A percentile compares a stretch with the other conserved stretches of the same genome.
Evolutionary conservation across 1,140 invertebrate genomes (phyloP).

Genomic region (Procambarus clarkii): DNA sequence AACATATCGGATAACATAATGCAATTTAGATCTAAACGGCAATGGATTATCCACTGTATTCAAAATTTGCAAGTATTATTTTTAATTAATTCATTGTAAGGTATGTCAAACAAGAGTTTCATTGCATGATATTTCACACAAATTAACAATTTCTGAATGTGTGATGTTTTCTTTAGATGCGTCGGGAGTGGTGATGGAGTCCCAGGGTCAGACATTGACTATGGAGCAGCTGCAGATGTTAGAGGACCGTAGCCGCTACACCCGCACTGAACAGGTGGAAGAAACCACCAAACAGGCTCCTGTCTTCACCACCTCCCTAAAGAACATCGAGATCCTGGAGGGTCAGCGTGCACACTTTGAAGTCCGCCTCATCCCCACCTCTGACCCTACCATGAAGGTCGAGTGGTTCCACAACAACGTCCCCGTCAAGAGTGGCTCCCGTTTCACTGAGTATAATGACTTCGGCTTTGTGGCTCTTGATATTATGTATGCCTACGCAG

Average conservation of each 20-base stretch:
- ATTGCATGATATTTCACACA: not conserved
- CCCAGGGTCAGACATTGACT: constrained; percentile 87
- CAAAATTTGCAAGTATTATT: too few relatives aligned
- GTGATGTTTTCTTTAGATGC: constrained; percentile 51
- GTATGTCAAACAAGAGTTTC: not conserved
- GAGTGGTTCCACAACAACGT: constrained; percentile 98
- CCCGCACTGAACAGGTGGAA: constrained; percentile 84
- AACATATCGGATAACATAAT: not conserved
- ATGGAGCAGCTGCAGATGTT: constrained; percentile 91
- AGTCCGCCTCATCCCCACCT: constrained; percentile 95
- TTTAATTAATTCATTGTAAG: not conserved
- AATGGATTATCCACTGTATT: too few relatives aligned
- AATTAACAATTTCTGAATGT: not conserved
- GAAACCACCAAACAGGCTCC: constrained; percentile 91
- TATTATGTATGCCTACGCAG: constrained; percentile 92
- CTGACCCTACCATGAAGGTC: constrained; percentile 96
- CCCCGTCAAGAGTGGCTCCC: constrained; percentile 84
- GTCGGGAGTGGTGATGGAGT: constrained; percentile 83
- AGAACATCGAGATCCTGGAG: constrained; percentile 94
- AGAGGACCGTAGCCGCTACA: constrained; percentile 87
- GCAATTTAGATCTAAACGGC: too few relatives aligned
- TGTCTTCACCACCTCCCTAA: constrained; percentile 92
- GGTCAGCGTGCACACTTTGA: constrained; percentile 97
- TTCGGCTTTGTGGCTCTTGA: constrained; percentile 96
- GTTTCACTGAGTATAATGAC: constrained; percentile 92